phyloP scores from a whole-genome alignment of 2,797 vertebrate species.

The Artibeus jamaicensis region DNA sequence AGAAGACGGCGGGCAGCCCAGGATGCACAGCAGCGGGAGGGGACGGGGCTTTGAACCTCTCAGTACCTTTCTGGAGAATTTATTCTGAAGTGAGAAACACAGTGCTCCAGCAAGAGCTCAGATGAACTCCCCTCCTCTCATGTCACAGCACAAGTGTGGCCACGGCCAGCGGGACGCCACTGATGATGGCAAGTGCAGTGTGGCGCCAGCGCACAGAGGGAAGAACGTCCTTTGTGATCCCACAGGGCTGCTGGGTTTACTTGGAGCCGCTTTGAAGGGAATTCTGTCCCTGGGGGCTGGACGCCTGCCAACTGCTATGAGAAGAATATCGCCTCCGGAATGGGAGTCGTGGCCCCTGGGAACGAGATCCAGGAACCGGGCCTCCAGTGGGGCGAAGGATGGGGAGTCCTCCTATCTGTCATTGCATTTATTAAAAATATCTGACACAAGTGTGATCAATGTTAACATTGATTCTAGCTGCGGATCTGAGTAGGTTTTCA shows the following conservation, averaged over 20 bases:
- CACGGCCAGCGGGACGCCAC: slow-evolving; percentile 11
- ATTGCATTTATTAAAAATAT: neutral
- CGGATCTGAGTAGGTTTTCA: neutral
- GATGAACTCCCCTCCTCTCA: neutral
- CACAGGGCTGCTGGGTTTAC: neutral
- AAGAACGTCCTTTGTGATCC: neutral
- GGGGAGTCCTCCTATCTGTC: neutral
- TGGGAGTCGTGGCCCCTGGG: neutral
- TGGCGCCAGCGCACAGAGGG: neutral
- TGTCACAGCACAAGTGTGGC: neutral
- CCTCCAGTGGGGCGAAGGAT: neutral
- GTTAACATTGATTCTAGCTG: neutral
- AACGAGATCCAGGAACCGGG: neutral
- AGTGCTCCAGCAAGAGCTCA: neutral
- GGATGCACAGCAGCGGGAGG: neutral
- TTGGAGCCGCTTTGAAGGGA: slow-evolving; percentile 36
- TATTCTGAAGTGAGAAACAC: neutral
- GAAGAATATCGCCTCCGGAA: neutral
- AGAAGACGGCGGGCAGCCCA: neutral
- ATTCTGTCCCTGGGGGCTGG: neutral
- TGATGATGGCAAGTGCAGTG: neutral
- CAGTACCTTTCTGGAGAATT: neutral
- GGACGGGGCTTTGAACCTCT: neutral
- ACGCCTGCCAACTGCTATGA: neutral
- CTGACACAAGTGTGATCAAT: neutral